Evolutionary conservation across 2,113 vertebrate species (phyloP).

Genomic region (Nematolebias whitei): DNA sequence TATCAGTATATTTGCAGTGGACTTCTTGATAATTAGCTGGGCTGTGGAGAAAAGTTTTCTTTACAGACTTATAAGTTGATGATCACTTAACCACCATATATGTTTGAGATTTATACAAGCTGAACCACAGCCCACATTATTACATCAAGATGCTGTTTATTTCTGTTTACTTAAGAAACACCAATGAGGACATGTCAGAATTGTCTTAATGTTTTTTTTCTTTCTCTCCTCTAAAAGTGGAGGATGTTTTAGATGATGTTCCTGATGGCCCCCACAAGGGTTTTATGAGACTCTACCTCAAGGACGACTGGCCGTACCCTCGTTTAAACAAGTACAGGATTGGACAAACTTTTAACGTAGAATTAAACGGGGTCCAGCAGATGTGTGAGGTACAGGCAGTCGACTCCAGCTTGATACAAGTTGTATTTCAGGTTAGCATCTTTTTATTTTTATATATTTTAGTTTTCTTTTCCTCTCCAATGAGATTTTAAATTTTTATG

Average conservation of each 20-base stretch:
- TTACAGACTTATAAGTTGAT: background rate
- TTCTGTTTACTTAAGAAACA: background rate
- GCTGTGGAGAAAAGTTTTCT: no score
- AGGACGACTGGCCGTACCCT: conserved; percentile 85
- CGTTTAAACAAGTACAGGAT: conserved; percentile 87
- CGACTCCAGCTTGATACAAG: conserved; percentile 90
- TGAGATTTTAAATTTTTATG: no score
- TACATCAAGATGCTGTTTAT: background rate
- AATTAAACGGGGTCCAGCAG: conserved; percentile 87
- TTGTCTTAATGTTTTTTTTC: background rate
- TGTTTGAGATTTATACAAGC: no score
- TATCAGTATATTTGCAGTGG: no score
- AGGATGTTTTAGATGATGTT: conserved; percentile 85
- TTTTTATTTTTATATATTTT: background rate
- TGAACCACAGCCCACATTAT: background rate
- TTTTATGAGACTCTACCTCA: conserved; percentile 89
- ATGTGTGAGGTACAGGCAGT: conserved; percentile 86
- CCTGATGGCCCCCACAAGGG: conserved; percentile 83
- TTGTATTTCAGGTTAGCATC: conserved; percentile 79
- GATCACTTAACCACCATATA: no score
- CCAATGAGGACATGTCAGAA: no score
- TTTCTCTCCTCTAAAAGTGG: conserved; percentile 72
- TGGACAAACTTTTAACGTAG: conserved; percentile 84
- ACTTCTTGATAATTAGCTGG: no score
- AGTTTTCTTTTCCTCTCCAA: no score